Base-by-base conservation (phyloP, 2,113 vertebrate genomes). In the Lasiurus borealis region DNA sequence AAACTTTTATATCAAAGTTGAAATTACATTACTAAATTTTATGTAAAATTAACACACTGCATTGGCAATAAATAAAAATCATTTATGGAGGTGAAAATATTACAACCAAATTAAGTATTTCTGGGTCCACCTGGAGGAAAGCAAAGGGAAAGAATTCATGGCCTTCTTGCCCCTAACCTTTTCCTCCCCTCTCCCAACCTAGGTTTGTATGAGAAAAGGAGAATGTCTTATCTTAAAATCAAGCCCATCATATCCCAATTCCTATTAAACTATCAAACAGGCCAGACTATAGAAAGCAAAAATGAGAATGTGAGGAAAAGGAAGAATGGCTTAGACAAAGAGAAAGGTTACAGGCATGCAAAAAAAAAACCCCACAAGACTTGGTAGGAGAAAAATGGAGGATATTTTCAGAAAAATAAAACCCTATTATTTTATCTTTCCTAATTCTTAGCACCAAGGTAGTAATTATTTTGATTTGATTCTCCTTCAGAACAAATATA, bases 21-120 rank as follows among this genome's bases (percentile, higher is more conserved):
- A 85, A 85, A 84, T 76, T 64, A 96, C 9, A 91, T 19, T 19
- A 78, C 46, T 82, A 44, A 76, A 64, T n/a, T 69, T 75, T 52
- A 68, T 54, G 19, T 72, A 93, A 95, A 92, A 96, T 75, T 62
- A 91, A 13, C 71, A 95, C 40, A 48, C 29, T 46, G 27, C 36
- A 5, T 29, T 75, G 64, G 57, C 57, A 93, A 76, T 46, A 77
- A 92, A 80, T 57, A 89, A 86, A 91, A 90, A 54, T 85, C 19
- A 85, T 18, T 90, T 57, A 69, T 52, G 62, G 44, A 92, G 52
- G 29, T 89, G 25, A 94, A 94, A 92, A 82, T 62, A 80, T 85
- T 85, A 85, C 5, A 36, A 85, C 34, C 31, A 71, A 95, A 84
- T 8, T 29, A 93, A 80, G 31, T 82, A 86, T 27, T 90, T 86